Base-by-base conservation (phyloP, 2,888 invertebrate genomes). In the Nomada fucata region DNA sequence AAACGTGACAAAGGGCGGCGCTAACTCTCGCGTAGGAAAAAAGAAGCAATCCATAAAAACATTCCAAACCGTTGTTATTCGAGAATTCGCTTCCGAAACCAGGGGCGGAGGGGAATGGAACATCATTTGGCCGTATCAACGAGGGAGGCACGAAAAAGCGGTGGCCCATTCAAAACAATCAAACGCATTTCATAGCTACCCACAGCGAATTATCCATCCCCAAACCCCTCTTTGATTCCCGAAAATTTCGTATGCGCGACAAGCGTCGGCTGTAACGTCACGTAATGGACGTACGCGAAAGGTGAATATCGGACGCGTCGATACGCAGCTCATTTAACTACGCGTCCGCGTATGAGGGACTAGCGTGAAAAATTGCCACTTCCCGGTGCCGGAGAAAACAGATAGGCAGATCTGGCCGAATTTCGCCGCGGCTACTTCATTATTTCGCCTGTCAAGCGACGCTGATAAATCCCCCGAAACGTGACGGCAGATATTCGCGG, bases 391-490 rank as follows among this genome's bases (percentile, higher is more conserved):
- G 23, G 13, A n/a, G 26, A 47, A 47, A 69, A 63, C 44, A 68
- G 71, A 71, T 59, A 36, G 67, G 74, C 79, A 60, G 61, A 67
- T 67, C 36, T 23, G 64, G 59, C 26, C 67, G 15, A 65, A 50
- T 70, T 63, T 67, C 79, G 44, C n/a, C 63, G 44, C 55, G 20
- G 67, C 74, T 71, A 82, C 82, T 82, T 82, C 82, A 82, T 83
- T 83, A 83, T 78, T 83, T 82, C 71, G 59, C 78, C 78, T 78
- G 83, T 78, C 83, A 78, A 47, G 75, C 53, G 63, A 23, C 26
- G 23, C 36, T 78, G 79, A 83, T 83, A 83, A 78, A 83, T 76
- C 65, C 75, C 75, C 71, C 71, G 67, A 44, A 64, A 71, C 82
- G 70, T 53, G 53, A 18, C 71, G 59, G 52, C 69, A 76, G 83